These are phyloP conservation scores for Dipodomys merriami DNA, from an alignment of 2,113 vertebrate species.

Conservation along the genomic window DNA sequence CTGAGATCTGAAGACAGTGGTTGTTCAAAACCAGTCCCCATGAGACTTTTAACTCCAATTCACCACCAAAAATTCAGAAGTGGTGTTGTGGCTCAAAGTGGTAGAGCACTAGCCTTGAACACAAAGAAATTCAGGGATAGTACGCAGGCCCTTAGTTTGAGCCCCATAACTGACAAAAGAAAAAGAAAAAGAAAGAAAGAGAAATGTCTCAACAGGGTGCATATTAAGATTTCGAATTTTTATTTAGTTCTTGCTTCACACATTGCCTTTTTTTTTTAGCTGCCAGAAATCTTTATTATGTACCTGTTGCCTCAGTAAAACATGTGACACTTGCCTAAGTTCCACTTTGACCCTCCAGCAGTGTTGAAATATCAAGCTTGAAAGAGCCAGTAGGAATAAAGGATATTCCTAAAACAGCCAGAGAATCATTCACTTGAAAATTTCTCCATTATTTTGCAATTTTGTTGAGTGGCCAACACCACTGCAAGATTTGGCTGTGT, in stretches of 20 bases:
- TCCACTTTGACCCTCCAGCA: slow-evolving; percentile 46
- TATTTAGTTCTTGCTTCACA: not conserved
- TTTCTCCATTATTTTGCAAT: slow-evolving; percentile 88
- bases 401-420: slow-evolving; percentile 79
- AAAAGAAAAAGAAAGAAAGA: not conserved
- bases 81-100: too few relatives aligned
- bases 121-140: too few relatives aligned
- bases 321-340: slow-evolving; percentile 27
- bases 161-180: too few relatives aligned
- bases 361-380: slow-evolving; percentile 56
- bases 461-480: slow-evolving; percentile 79
- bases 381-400: slow-evolving; percentile 73
- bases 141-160: too few relatives aligned
- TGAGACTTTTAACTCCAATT: too few relatives aligned
- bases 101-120: too few relatives aligned
- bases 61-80: too few relatives aligned
- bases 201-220: not conserved
- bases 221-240: not conserved
- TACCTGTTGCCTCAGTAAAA: slow-evolving; percentile 43
- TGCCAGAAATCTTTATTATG: not conserved
- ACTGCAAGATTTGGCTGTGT: slow-evolving; percentile 84
- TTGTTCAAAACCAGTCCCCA: too few relatives aligned
- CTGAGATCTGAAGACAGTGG: too few relatives aligned
- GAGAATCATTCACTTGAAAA: slow-evolving; percentile 78
- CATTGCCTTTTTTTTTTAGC: not conserved